Evolutionary conservation across 2,113 vertebrate genomes (phyloP).

Genomic region (Pteropus alecto): DNA sequence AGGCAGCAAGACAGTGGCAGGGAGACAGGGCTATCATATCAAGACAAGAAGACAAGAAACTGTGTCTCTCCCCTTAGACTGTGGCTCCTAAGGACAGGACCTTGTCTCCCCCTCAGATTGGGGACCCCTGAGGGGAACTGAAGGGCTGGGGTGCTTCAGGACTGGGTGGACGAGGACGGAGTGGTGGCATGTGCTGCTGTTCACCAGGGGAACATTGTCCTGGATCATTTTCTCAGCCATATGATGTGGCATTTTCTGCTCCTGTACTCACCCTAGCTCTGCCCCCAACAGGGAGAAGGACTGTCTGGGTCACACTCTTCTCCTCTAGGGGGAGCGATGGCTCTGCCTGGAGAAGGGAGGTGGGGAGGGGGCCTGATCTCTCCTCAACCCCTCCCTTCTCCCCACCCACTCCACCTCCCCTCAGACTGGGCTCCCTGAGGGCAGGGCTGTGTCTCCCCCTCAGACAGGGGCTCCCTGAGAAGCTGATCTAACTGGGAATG

Average conservation of each 20-base stretch:
- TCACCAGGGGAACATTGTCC: too few species aligned
- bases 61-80: not conserved
- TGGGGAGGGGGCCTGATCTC: too few species aligned
- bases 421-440: not conserved
- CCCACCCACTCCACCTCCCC: not conserved
- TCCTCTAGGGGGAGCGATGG: too few species aligned
- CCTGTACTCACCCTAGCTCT: too few species aligned
- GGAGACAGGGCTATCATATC: not conserved
- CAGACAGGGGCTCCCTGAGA: not conserved
- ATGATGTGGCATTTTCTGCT: too few species aligned
- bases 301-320: too few species aligned
- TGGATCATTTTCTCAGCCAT: too few species aligned
- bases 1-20: not conserved
- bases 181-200: too few species aligned
- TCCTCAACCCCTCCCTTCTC: not conserved
- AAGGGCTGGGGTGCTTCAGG: too few species aligned
- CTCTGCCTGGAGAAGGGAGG: too few species aligned
- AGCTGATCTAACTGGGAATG: not conserved
- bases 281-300: too few species aligned
- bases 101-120: not conserved
- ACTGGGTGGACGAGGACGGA: too few species aligned
- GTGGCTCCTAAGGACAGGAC: not conserved
- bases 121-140: not conserved
- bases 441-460: not conserved
- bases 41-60: not conserved